Conservation (phyloP, 2,888 invertebrate genomes). For the Scaptomyza polygonia region DNA sequence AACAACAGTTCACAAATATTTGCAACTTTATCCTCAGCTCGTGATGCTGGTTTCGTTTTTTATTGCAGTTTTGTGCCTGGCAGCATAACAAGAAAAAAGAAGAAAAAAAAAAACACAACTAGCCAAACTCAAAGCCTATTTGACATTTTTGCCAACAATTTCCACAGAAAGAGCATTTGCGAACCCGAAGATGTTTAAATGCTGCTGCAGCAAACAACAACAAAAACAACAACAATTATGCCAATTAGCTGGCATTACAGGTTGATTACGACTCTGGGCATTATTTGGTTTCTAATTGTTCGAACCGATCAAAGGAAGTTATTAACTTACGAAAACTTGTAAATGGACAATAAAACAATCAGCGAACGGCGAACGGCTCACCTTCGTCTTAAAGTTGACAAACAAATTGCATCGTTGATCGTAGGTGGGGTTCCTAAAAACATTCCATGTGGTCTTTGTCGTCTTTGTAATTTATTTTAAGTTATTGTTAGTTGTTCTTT, state of each 20-base stretch:
- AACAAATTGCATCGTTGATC: constrained; percentile 52
- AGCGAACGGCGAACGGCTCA: constrained; percentile 48
- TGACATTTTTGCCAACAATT: constrained; percentile 74
- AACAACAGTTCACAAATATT: constrained; percentile 59
- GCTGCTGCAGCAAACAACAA: constrained; percentile 38
- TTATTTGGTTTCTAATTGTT: constrained; percentile 36
- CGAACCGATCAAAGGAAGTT: constrained; percentile 53
- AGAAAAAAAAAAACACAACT: constrained; percentile 4
- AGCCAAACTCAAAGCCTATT: constrained; percentile 64
- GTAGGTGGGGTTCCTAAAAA: constrained; percentile 50
- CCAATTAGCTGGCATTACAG: constrained; percentile 80
- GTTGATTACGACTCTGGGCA: constrained; percentile 69
- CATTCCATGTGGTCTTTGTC: constrained; percentile 72
- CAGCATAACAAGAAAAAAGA: constrained; percentile 21
- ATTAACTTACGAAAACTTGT: constrained; percentile 52
- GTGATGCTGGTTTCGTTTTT: constrained; percentile 70
- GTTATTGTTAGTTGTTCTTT: constrained; percentile 10
- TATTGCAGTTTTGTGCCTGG: constrained; percentile 47
- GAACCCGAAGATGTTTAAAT: constrained; percentile 47
- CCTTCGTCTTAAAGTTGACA: constrained; percentile 61
- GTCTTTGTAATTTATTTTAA: constrained; percentile 18
- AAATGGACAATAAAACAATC: constrained; percentile 13
- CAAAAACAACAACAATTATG: constrained; percentile 65
- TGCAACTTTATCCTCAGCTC: constrained; percentile 75
- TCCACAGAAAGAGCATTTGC: constrained; percentile 68